These are phyloP conservation scores for Diplogasteroides magnus DNA, from an alignment of 1,140 invertebrate species.

Conservation along the genomic window DNA sequence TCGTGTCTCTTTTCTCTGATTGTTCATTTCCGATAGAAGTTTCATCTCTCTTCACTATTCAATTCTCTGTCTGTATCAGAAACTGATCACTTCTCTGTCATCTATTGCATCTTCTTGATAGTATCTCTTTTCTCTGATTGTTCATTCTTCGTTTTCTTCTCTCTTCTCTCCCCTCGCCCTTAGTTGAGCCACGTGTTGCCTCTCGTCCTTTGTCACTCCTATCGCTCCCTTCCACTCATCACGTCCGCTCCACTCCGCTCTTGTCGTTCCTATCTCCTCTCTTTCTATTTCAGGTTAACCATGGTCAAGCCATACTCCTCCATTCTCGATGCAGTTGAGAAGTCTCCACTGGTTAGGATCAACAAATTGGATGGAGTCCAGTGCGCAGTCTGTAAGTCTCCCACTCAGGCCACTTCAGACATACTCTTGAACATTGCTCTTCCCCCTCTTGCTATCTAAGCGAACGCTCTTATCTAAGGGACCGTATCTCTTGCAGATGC, in stretches of 20 bases:
- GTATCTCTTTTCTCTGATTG: no score
- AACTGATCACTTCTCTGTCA: not conserved
- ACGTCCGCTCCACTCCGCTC: not conserved
- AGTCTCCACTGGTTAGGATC: slow-evolving; percentile 4
- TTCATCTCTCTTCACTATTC: not conserved
- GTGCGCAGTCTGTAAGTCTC: slow-evolving; percentile 19
- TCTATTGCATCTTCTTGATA: not conserved
- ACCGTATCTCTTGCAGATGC: slow-evolving; percentile 23
- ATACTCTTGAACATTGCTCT: not conserved
- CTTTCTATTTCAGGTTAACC: not conserved
- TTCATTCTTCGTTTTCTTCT: not conserved
- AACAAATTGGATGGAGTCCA: slow-evolving; percentile 17
- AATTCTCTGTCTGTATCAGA: not conserved
- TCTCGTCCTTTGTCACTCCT: not conserved
- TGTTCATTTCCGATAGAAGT: not conserved
- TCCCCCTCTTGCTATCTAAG: slow-evolving; percentile 9
- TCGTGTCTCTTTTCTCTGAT: no score
- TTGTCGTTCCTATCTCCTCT: not conserved
- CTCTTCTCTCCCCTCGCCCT: not conserved
- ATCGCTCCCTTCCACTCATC: not conserved
- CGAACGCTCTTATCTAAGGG: slow-evolving; percentile 6
- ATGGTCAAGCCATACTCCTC: not conserved
- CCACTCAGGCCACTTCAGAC: no score
- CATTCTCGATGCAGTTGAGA: slow-evolving; percentile 18
- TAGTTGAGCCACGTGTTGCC: not conserved